A percentile compares a stretch with the other conserved stretches of the same genome.
These are phyloP conservation scores for Brachyistius frenatus DNA, from an alignment of 2,113 vertebrate genomes.

Conservation along the genomic window DNA sequence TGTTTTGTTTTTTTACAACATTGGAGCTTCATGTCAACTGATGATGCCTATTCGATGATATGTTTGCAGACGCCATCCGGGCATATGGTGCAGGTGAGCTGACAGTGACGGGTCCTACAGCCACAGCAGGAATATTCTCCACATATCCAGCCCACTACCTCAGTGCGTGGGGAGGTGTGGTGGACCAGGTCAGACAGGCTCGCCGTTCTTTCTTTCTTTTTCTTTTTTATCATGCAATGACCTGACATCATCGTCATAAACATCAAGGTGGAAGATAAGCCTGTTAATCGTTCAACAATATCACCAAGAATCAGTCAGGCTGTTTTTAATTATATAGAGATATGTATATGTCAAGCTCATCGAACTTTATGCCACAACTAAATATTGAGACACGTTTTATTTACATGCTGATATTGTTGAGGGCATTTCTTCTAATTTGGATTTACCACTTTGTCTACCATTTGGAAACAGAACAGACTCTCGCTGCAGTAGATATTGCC, in stretches of 20 bases:
- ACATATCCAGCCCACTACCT: slow-evolving; percentile 86
- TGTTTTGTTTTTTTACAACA: too few species aligned
- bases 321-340: too few species aligned
- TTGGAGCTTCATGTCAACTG: background rate
- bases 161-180: slow-evolving; percentile 81
- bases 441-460: too few species aligned
- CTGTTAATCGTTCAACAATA: too few species aligned
- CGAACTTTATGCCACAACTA: too few species aligned
- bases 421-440: too few species aligned
- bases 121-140: slow-evolving; percentile 87
- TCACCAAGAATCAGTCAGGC: too few species aligned
- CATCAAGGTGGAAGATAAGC: background rate
- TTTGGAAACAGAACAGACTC: too few species aligned
- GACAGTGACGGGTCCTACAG: slow-evolving; percentile 75
- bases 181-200: slow-evolving; percentile 83
- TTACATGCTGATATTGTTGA: too few species aligned
- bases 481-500: background rate
- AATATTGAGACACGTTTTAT: too few species aligned
- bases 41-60: background rate
- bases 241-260: background rate
- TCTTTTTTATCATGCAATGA: background rate
- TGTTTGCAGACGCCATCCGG: slow-evolving; percentile 80
- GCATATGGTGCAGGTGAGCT: slow-evolving; percentile 79
- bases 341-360: too few species aligned
- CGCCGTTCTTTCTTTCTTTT: background rate